Percentiles rank a stretch among this genome's conserved stretches.
These are phyloP conservation scores for Enhydra lutris DNA, from an alignment of 2,113 vertebrate genomes.

Conservation along the genomic window DNA sequence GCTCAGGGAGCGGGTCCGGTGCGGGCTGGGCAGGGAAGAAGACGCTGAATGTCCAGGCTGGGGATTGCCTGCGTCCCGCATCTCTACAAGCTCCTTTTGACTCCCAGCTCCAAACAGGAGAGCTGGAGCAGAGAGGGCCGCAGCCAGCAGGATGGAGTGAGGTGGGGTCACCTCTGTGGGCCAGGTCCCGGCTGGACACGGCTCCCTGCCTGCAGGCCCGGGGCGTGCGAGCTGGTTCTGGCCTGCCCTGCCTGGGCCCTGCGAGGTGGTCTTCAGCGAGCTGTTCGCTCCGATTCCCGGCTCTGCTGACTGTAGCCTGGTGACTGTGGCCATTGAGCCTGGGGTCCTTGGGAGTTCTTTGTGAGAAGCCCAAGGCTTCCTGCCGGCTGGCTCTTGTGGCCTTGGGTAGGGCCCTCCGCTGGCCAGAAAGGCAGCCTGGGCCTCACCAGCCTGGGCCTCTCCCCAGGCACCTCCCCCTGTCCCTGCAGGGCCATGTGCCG, in stretches of 20 bases:
- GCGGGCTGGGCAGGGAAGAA: neutral
- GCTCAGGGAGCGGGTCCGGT: neutral
- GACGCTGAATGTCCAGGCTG: neutral
- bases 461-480: accelerated
- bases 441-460: accelerated
- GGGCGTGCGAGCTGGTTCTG: neutral
- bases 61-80: neutral
- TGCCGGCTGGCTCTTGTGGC: neutral
- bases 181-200: accelerated
- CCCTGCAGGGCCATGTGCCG: neutral
- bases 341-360: neutral
- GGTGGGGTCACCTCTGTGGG: neutral
- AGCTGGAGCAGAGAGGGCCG: neutral
- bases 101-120: neutral
- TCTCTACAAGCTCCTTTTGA: neutral
- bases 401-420: neutral
- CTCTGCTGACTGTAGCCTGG: neutral
- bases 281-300: neutral
- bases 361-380: neutral
- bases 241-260: neutral
- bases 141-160: neutral
- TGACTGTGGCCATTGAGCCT: neutral
- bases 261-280: neutral
- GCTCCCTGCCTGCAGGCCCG: neutral
- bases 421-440: neutral